These are phyloP conservation scores for Sylvia borin DNA, from an alignment of 2,797 vertebrate species.

Conservation along the genomic window DNA sequence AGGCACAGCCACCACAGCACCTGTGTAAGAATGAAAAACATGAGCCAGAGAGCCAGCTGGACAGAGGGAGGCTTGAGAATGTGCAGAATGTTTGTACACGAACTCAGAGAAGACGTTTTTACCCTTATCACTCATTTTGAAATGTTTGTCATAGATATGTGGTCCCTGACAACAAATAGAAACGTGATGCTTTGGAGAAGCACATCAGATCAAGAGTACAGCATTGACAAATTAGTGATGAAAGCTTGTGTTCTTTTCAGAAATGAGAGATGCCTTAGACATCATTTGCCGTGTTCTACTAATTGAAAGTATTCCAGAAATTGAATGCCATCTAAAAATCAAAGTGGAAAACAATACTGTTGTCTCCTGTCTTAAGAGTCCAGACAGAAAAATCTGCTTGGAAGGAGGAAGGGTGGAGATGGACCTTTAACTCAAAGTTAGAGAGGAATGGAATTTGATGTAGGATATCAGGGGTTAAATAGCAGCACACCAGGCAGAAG, in stretches of 20 bases:
- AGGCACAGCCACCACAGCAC: background rate
- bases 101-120: background rate
- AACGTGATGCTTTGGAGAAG: background rate
- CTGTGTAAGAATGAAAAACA: background rate
- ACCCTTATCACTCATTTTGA: constrained; percentile 56
- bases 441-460: background rate
- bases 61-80: background rate
- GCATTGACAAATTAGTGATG: constrained; percentile 15
- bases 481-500: background rate
- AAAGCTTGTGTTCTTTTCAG: background rate
- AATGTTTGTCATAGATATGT: background rate
- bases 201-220: background rate
- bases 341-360: background rate
- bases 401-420: background rate
- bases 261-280: background rate
- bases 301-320: constrained; percentile 26
- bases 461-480: background rate
- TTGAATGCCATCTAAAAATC: background rate
- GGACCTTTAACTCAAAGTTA: background rate
- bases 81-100: background rate
- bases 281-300: background rate
- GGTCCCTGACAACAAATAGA: background rate
- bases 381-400: background rate
- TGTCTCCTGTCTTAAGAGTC: background rate
- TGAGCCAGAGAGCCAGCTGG: background rate